A percentile compares a stretch with the other conserved stretches of the same genome.
Evolutionary conservation across 23 tunicate species (phyloP).

Genomic region (Oikopleura dioica): DNA sequence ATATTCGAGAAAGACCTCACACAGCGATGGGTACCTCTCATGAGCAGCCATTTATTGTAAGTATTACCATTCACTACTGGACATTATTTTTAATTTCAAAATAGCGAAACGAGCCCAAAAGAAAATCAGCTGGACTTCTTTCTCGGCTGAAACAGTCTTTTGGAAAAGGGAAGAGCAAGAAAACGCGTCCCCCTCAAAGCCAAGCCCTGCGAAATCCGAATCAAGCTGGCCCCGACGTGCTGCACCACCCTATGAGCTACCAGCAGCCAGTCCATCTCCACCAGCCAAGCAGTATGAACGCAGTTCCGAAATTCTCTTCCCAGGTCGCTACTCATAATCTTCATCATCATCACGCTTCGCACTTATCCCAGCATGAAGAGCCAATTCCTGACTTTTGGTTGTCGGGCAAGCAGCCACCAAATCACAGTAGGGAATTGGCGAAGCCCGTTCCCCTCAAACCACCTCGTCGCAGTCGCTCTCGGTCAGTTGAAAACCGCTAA

Average conservation of each 20-base stretch:
- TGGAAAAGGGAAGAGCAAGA: not conserved
- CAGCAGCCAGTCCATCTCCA: no score
- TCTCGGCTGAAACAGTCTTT: not conserved
- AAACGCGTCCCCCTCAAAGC: not conserved
- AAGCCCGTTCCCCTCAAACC: not conserved
- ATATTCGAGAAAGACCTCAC: not conserved
- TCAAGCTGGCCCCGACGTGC: no score
- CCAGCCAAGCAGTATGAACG: not conserved
- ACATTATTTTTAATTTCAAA: no score
- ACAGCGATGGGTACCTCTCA: not conserved
- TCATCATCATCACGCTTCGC: not conserved
- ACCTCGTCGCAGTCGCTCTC: not conserved
- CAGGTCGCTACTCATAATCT: not conserved
- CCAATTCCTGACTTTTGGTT: not conserved
- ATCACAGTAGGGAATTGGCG: not conserved
- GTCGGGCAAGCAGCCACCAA: not conserved
- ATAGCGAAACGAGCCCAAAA: not conserved
- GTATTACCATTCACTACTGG: no score
- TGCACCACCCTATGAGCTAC: no score
- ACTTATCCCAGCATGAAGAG: not conserved
- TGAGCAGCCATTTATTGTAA: not conserved
- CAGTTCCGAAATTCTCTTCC: not conserved
- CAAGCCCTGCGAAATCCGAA: not conserved
- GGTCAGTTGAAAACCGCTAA: not conserved
- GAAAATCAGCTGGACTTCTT: not conserved